Evolutionary conservation across 1,140 invertebrate genomes (phyloP), one percentile per base, ranked within the genome.

Genomic region (Coptotermes formosanus): DNA sequence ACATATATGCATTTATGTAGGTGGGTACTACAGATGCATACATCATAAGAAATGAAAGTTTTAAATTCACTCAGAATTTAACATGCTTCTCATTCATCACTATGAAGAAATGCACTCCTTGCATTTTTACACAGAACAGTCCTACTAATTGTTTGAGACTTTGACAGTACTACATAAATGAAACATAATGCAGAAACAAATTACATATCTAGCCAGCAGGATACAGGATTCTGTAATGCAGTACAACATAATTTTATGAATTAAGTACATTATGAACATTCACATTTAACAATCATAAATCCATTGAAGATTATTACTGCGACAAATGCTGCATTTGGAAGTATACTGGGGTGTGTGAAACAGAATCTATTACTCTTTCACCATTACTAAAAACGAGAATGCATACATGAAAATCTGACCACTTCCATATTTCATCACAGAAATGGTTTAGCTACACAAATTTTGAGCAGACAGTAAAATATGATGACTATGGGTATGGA

Each of bases 271-370:
- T 75, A 75, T 75, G n/a, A 55, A 75, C n/a, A 75, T 75, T 75
- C n/a, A 75, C 64, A 75, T 30, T 75, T n/a, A 75, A 75, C 59
- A 75, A 75, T 75, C n/a, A 75, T 75, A 75, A 75, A 75, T 30
- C 64, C 30, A 75, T n/a, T 30, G 2, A 75, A 30, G 25, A 30
- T 75, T 30, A 30, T 75, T 75, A 30, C 64, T 75, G 7, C 9
- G 25, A 75, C n/a, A 75, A 75, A 75, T 75, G n/a, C 64, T 75
- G n/a, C n/a, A 30, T 6, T 30, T 75, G 64, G 25, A 75, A 30
- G 64, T 75, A 25, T 75, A 75, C n/a, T 75, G 7, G 64, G 64
- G 64, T 30, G 25, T 75, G 64, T 75, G 64, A 75, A 75, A 30
- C 64, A 75, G 64, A 12, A 75, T n/a, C 6, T 75, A 75, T n/a